Conservation (phyloP, 2,113 vertebrate species). For the Rutilus rutilus region DNA sequence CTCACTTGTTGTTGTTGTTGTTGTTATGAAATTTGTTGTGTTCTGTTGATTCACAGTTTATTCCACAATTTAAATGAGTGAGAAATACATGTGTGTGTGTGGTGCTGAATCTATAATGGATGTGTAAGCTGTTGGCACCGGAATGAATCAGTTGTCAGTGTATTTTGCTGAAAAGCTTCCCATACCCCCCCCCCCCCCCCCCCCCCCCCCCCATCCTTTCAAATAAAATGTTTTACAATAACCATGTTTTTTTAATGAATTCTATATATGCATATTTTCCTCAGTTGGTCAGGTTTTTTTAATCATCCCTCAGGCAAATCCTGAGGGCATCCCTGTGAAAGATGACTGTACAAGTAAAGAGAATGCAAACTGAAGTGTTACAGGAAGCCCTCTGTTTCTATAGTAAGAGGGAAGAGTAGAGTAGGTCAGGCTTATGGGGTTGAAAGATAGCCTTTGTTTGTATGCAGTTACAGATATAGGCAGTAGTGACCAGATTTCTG, state of each 20-base stretch:
- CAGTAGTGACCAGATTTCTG: neutral
- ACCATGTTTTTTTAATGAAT: neutral
- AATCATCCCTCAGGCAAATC: conserved; percentile 10
- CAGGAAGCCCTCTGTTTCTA: neutral
- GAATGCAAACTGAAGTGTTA: neutral
- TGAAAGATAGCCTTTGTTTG: conserved; percentile 16
- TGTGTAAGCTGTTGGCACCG: neutral
- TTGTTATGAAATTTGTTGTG: neutral
- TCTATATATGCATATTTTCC: neutral
- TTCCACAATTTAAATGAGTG: neutral
- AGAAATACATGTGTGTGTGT: neutral
- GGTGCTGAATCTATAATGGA: neutral
- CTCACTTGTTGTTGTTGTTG: neutral
- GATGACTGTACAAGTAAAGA: conserved; percentile 10
- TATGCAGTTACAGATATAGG: neutral
- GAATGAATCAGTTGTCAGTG: neutral
- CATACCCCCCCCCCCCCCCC: neutral
- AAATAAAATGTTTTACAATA: neutral
- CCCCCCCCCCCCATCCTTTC: neutral
- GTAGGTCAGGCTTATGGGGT: neutral
- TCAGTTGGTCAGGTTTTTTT: neutral
- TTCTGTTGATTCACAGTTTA: neutral
- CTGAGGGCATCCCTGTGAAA: neutral
- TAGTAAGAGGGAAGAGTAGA: neutral
- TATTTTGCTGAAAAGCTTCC: neutral